These are phyloP conservation scores for Tursiops truncatus DNA, from an alignment of 2,113 vertebrate species.

Conservation along the genomic window DNA sequence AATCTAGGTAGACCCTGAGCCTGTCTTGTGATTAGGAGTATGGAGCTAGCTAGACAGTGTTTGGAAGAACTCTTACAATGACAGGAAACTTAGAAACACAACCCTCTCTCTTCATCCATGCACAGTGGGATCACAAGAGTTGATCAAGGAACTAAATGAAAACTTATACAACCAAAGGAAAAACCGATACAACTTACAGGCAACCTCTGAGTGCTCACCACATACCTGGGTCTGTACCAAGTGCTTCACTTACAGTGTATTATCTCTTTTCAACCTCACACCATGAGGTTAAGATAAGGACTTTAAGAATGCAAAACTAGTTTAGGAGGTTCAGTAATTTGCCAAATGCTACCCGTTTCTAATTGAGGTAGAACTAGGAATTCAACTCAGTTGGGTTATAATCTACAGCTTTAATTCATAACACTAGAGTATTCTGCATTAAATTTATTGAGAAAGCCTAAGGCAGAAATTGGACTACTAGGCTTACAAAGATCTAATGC, in stretches of 20 bases:
- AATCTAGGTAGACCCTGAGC: neutral
- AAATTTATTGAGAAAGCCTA: neutral
- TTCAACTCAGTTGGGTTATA: neutral
- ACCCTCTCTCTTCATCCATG: neutral
- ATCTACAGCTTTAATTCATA: neutral
- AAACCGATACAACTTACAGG: neutral
- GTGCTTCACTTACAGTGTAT: neutral
- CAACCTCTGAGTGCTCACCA: neutral
- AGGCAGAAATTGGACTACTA: neutral
- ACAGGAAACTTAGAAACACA: neutral
- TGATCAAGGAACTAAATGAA: neutral
- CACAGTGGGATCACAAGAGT: neutral
- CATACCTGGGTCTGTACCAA: neutral
- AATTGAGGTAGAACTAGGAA: neutral
- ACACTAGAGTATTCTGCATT: neutral
- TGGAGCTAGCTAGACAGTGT: neutral
- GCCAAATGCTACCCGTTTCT: neutral
- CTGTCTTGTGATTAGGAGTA: neutral
- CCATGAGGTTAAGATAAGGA: neutral
- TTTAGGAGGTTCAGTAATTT: neutral
- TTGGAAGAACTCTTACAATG: neutral
- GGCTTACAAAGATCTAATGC: neutral
- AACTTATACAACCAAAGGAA: neutral
- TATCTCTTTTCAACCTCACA: neutral
- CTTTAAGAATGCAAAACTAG: neutral